These are phyloP conservation scores for Athalia cordata DNA, from an alignment of 2,888 invertebrate species.

Conservation along the genomic window DNA sequence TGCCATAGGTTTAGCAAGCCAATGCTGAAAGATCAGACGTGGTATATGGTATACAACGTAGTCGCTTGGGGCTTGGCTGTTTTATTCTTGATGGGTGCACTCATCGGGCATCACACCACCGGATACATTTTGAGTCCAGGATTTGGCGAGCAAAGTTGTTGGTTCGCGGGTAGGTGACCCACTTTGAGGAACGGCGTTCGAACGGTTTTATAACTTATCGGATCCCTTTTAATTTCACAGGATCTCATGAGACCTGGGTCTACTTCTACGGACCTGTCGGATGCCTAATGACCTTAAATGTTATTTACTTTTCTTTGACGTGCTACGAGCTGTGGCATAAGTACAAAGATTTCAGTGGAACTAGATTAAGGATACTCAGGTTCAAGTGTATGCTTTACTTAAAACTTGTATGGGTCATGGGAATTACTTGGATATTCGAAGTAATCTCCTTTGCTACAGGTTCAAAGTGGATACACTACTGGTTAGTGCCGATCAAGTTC, in stretches of 20 bases:
- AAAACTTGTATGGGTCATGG: slow-evolving; percentile 82
- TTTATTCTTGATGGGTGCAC: slow-evolving; percentile 74
- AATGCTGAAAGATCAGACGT: slow-evolving; percentile 75
- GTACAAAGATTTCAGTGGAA: slow-evolving; percentile 75
- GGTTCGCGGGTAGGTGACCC: slow-evolving; percentile 78
- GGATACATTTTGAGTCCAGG: slow-evolving; percentile 77
- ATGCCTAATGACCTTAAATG: slow-evolving; percentile 76
- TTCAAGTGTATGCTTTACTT: slow-evolving; percentile 79
- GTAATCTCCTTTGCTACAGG: slow-evolving; percentile 73
- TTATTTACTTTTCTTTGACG: slow-evolving; percentile 78
- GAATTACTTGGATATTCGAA: slow-evolving; percentile 84
- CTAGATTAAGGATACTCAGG: slow-evolving; percentile 72
- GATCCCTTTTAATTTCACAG: slow-evolving; percentile 69
- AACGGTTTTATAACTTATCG: too few species aligned
- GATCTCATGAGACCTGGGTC: slow-evolving; percentile 76
- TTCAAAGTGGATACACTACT: slow-evolving; percentile 54
- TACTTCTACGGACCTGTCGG: slow-evolving; percentile 83
- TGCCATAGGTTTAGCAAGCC: slow-evolving; percentile 65
- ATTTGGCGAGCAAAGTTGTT: slow-evolving; percentile 78
- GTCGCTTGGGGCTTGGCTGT: slow-evolving; percentile 79
- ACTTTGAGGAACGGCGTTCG: too few species aligned
- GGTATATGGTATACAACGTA: slow-evolving; percentile 76
- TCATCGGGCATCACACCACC: slow-evolving; percentile 76
- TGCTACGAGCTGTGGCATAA: slow-evolving; percentile 77
- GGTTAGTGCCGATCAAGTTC: slow-evolving; percentile 60